phyloP scores from a whole-genome alignment of 2,113 vertebrate genomes.

The Pelvicachromis taeniatus region DNA sequence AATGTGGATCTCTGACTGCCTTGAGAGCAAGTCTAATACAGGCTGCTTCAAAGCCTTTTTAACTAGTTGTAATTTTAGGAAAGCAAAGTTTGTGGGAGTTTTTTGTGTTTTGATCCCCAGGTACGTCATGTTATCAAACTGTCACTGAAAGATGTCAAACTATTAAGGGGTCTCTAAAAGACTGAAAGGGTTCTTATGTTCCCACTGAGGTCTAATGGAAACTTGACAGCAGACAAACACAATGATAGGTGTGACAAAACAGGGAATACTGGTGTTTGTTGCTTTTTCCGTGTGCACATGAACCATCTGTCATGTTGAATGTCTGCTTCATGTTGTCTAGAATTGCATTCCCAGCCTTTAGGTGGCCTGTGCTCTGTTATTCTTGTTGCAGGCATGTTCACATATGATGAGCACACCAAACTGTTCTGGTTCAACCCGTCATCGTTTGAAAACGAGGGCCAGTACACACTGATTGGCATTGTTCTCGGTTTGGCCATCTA shows the following conservation, averaged over 20 bases:
- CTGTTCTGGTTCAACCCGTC: constrained; percentile 98
- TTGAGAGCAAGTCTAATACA: not conserved
- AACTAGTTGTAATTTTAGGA: not conserved
- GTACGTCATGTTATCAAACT: not conserved
- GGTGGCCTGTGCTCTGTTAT: fast-evolving
- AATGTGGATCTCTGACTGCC: not conserved
- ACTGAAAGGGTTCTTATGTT: not conserved
- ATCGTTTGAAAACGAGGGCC: constrained; percentile 96
- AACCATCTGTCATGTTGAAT: not conserved
- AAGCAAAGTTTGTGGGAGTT: not conserved
- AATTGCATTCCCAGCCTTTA: not conserved
- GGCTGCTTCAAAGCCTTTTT: not conserved
- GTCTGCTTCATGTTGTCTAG: not conserved
- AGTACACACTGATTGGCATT: constrained; percentile 98
- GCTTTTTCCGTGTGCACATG: not conserved
- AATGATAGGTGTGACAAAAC: not conserved
- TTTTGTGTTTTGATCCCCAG: not conserved
- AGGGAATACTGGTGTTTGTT: not conserved
- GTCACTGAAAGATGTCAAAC: too few species aligned
- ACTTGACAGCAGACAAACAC: fast-evolving
- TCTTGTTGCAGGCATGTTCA: constrained; percentile 89
- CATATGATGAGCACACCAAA: constrained; percentile 93
- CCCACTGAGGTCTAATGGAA: not conserved
- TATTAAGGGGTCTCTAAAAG: too few species aligned
- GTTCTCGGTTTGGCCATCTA: constrained; percentile 97